Base-by-base conservation (phyloP, 2,113 vertebrate genomes). In the Albula glossodonta region DNA sequence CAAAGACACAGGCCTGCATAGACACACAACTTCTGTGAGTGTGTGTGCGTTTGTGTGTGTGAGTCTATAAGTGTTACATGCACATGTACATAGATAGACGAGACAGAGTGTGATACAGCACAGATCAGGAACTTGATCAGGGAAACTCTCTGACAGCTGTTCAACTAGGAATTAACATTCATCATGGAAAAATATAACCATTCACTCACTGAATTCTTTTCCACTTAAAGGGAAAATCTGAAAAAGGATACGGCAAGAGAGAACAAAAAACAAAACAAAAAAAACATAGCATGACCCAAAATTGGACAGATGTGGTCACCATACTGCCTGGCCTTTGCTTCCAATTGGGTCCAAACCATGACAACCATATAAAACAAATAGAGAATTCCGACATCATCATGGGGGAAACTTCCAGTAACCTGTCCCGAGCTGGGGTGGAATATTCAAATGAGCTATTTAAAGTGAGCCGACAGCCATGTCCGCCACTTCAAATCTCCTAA, bases 321-420 rank as follows among this genome's bases (percentile, higher is more conserved):
- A 11, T 19, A 19, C 17, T 22, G 17, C 79, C 17, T 0, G 79
- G 50, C 22, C 48, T 80, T 50, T 50, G 79, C 5, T 80, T 74
- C 70, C 70, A 8, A 70, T 70, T 22, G 5, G 70, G 70, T 74
- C 70, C 15, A 13, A 70, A 17, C 25, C 70, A 31, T 31, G 70
- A 31, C 17, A 31, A 49, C 2, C n/a, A 7, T 17, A 12, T 56
- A 12, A 31, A 74, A 13, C 22, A 19, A 52, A 31, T 10, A 0
- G 31, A 0, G 19, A 51, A 66, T 17, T 50, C 4, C 8, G 13
- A 66, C 49, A 49, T 78, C 9, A 57, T 82, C 66, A 2, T 5
- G 3, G 11, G 70, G 85, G 66, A 83, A 78, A 78, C 80, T 86
- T 83, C 81, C 80, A 78, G 81, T 2, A 50, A 82, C 63, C 66